Base-by-base conservation (phyloP, 2,113 vertebrate species). In the Rana temporaria region DNA sequence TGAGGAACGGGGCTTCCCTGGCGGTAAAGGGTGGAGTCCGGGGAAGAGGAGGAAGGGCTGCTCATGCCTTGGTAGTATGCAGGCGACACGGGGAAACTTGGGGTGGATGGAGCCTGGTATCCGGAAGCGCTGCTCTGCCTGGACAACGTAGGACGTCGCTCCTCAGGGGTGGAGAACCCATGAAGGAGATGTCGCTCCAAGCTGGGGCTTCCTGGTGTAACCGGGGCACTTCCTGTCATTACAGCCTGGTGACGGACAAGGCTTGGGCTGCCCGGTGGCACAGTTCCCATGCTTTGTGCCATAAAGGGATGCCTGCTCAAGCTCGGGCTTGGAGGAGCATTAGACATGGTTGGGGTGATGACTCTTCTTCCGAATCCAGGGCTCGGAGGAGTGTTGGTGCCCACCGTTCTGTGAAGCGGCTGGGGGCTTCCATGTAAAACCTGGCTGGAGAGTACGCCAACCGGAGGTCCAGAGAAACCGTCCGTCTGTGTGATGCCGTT, bases 81-180 rank as follows among this genome's bases (percentile, higher is more conserved):
- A 0, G 96, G 94, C 0, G 95, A 96, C 0, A 98, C 92, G 0
- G 96, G 96, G 91, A 98, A 99, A 75, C 95, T 97, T 0, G 98
- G 98, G 0, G 97, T 99, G 15, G 97, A 95, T 1, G 98, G 97
- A 60, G 95, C 93, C 84, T 97, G 96, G 86, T 97, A 97, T 75
- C 98, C 97, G 0, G 97, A 97, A 55, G 96, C 96, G 84, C 97
- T 99, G 91, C 96, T 98, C 88, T 98, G 98, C 64, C 96, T 90
- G 3, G 97, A 98, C 84, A 99, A 89, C 0, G 95, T 94, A 6
- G 92, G 96, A 16, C 93, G 94, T 59, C 95, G 90, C 80, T 99
- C 97, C 60, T 99, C 97, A 0, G 95, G 96, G 6, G 95, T 96
- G 52, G 93, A 92, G 86, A 96, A 96, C 64, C 95, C 94, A 1